phyloP scores from a whole-genome alignment of 23 tunicate genomes.

The Halocynthia roretzi region DNA sequence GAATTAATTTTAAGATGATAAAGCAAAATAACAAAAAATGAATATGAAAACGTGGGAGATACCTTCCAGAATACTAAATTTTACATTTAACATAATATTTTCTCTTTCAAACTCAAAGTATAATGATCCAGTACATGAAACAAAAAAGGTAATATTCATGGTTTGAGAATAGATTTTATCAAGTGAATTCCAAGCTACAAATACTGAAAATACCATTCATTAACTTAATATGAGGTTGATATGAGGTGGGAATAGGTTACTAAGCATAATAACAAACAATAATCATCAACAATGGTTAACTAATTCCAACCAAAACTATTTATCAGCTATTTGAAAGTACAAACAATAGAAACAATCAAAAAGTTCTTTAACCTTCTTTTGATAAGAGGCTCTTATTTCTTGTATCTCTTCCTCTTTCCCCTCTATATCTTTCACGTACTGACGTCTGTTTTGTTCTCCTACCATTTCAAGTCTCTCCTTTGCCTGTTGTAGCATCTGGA shows the following conservation, averaged over 20 bases:
- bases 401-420: slow-evolving; percentile 80
- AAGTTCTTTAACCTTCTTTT: slow-evolving; percentile 47
- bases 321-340: too few relatives aligned
- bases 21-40: not conserved
- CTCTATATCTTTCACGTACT: slow-evolving; percentile 62
- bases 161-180: too few relatives aligned
- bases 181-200: too few relatives aligned
- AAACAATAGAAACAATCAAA: not conserved
- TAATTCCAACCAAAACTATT: too few relatives aligned
- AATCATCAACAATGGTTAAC: too few relatives aligned
- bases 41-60: not conserved
- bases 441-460: slow-evolving; percentile 66
- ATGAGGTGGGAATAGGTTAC: too few relatives aligned
- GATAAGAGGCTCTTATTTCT: slow-evolving; percentile 69
- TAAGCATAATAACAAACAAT: too few relatives aligned
- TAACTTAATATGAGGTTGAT: too few relatives aligned
- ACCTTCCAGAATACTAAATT: not conserved
- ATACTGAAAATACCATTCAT: too few relatives aligned
- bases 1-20: not conserved
- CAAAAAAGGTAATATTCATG: too few relatives aligned
- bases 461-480: slow-evolving; percentile 87
- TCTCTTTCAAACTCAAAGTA: not conserved
- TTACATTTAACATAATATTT: not conserved
- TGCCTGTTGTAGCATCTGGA: slow-evolving; percentile 81
- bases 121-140: too few relatives aligned